These are phyloP conservation scores for Cantharis nigra DNA, from an alignment of 2,888 invertebrate genomes.

Conservation along the genomic window DNA sequence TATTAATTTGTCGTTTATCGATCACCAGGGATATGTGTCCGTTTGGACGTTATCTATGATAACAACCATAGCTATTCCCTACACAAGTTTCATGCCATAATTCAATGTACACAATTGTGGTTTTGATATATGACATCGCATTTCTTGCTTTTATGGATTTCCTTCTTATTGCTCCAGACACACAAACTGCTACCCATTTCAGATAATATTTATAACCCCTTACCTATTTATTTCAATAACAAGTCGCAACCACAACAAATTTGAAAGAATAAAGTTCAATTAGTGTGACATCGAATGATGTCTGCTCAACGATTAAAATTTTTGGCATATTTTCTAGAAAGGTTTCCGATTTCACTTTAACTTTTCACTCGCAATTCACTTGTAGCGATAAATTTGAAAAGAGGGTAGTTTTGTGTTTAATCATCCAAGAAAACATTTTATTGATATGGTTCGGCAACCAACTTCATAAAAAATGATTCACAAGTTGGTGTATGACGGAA, in stretches of 20 bases:
- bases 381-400: not conserved
- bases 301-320: not conserved
- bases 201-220: conserved; percentile 9
- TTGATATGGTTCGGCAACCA: not conserved
- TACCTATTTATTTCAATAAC: conserved; percentile 3
- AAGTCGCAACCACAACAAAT: not conserved
- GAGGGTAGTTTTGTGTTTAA: not conserved
- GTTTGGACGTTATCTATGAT: conserved; percentile 22
- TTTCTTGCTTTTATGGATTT: conserved; percentile 16
- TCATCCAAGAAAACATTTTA: not conserved
- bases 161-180: conserved; percentile 9
- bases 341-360: not conserved
- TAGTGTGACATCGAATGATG: not conserved
- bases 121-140: conserved; percentile 16
- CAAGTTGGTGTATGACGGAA: not conserved
- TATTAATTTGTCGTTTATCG: conserved; percentile 26
- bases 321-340: not conserved
- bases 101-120: conserved; percentile 19
- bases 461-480: not conserved
- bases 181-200: conserved; percentile 6
- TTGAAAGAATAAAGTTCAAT: not conserved
- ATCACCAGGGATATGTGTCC: conserved; percentile 17
- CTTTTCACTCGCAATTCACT: not conserved
- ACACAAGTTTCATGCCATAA: conserved; percentile 13
- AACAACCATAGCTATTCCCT: conserved; percentile 22